phyloP scores from a whole-genome alignment of 92 coral and sea anemone species.

The Meandrina meandrites region DNA sequence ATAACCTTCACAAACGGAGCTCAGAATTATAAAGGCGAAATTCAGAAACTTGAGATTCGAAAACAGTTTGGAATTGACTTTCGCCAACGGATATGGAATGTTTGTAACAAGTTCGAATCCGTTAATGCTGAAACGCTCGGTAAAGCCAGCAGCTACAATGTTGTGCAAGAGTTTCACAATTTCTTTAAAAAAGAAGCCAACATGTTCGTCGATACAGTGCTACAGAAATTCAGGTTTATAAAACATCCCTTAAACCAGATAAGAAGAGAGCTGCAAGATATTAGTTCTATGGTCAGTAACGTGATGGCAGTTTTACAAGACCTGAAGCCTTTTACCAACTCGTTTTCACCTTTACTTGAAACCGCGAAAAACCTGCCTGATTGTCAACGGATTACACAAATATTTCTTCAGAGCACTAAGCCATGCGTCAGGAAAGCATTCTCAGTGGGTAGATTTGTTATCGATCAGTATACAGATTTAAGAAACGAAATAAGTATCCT shows the following conservation, averaged over 20 bases:
- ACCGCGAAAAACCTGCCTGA: conserved; percentile 76
- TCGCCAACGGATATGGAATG: conserved; percentile 61
- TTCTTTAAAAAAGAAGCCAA: conserved; percentile 76
- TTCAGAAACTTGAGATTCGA: conserved; percentile 73
- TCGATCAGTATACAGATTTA: conserved; percentile 68
- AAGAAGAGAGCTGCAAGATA: conserved; percentile 62
- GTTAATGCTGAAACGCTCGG: conserved; percentile 59
- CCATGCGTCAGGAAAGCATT: conserved; percentile 77
- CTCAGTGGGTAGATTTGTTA: conserved; percentile 57
- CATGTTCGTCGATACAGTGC: conserved; percentile 62
- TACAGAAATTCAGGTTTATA: conserved; percentile 54
- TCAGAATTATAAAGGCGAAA: conserved; percentile 66
- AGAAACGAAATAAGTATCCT: conserved; percentile 65
- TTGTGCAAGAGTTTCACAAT: conserved; percentile 63
- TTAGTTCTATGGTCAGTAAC: conserved; percentile 59
- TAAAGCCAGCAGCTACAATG: conserved; percentile 66
- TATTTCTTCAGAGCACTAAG: conserved; percentile 67
- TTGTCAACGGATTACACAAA: conserved; percentile 60
- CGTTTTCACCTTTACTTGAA: conserved; percentile 72
- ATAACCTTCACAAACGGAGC: conserved; percentile 75
- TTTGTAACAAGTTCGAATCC: conserved; percentile 75
- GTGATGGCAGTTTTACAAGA: conserved; percentile 65
- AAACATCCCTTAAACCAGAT: conserved; percentile 71
- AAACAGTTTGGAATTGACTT: conserved; percentile 68
- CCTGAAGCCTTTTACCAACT: conserved; percentile 80